A percentile compares a stretch with the other conserved stretches of the same genome.
These are phyloP conservation scores for Ceuthmochares aereus DNA, from an alignment of 2,113 vertebrate genomes.

Conservation along the genomic window DNA sequence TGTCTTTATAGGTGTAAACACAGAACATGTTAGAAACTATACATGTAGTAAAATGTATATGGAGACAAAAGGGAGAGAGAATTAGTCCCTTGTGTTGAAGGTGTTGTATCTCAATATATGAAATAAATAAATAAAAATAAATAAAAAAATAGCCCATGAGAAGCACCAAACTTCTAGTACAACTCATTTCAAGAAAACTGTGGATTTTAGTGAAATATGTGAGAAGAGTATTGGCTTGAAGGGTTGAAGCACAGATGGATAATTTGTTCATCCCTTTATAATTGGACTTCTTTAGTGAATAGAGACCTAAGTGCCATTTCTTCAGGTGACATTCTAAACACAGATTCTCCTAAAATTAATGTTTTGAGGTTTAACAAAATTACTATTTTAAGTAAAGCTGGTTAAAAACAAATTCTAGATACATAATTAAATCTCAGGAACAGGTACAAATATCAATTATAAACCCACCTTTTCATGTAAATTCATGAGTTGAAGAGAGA, in stretches of 20 bases:
- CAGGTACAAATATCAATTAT: background rate
- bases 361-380: background rate
- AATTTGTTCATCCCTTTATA: background rate
- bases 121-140: too few species aligned
- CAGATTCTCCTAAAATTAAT: background rate
- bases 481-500: background rate
- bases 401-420: background rate
- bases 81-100: background rate
- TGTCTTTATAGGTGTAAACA: background rate
- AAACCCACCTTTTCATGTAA: background rate
- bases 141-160: too few species aligned
- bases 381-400: background rate
- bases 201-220: background rate
- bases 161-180: fast-evolving
- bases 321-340: background rate
- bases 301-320: background rate
- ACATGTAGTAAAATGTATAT: background rate
- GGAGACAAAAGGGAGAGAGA: background rate
- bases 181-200: background rate
- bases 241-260: background rate
- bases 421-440: background rate
- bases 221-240: background rate
- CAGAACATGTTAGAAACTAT: background rate
- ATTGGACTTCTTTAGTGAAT: background rate
- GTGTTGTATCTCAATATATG: background rate